Percentiles rank a stretch among this genome's conserved stretches.
Conservation (phyloP, 2,113 vertebrate genomes). For the sheep (Ovis aries) region ARS-UI_Ramb_v3.0 NC_056070.1:61121001-61121500, state of each 20-base stretch:
- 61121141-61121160: not conserved
- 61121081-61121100: not conserved
- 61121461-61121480: not conserved
- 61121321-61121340: not conserved
- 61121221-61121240: not conserved
- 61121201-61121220: not conserved
- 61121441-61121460: not conserved
- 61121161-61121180: not conserved
- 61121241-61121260: not conserved
- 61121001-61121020: not conserved
- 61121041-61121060: not conserved
- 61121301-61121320: not conserved
- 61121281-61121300: not conserved
- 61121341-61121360: not conserved
- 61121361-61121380: not conserved
- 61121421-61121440: not conserved
- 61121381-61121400: not conserved
- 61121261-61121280: not conserved
- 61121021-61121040: not conserved
- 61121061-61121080: not conserved
- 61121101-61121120: not conserved
- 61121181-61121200: not conserved
- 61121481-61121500: not conserved
- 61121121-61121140: fast-evolving
- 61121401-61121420: not conserved